Evolutionary conservation across 1,140 invertebrate species (phyloP).

Genomic region (Orchestia grillus): DNA sequence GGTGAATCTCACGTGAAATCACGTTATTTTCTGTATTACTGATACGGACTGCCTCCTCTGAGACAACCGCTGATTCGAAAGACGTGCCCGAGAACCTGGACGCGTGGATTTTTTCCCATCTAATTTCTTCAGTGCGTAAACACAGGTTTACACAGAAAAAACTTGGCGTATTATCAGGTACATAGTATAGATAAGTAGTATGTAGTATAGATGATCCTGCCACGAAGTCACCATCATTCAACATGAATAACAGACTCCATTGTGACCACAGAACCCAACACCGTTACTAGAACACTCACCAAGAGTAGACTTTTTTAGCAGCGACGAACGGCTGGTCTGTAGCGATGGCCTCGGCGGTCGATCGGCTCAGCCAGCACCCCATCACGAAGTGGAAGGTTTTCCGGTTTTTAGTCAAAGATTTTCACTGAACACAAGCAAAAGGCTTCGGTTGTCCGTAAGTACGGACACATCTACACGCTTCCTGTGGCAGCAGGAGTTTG

Average conservation of each 20-base stretch:
- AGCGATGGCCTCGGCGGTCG: neutral
- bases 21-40: too few species aligned
- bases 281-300: neutral
- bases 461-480: neutral
- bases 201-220: neutral
- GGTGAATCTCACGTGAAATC: too few species aligned
- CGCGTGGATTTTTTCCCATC: too few species aligned
- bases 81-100: too few species aligned
- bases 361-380: slow-evolving; percentile 36
- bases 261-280: neutral
- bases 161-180: too few species aligned
- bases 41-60: too few species aligned
- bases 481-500: neutral
- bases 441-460: neutral
- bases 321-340: neutral
- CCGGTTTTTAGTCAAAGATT: neutral
- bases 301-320: slow-evolving; percentile 17
- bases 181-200: too few species aligned
- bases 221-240: neutral
- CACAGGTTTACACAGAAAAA: too few species aligned
- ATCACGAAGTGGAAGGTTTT: neutral
- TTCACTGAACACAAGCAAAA: neutral
- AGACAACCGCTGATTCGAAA: too few species aligned
- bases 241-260: neutral
- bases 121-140: too few species aligned